Base-by-base conservation (phyloP, 1,140 invertebrate genomes). In the Papilio dardanus region DNA sequence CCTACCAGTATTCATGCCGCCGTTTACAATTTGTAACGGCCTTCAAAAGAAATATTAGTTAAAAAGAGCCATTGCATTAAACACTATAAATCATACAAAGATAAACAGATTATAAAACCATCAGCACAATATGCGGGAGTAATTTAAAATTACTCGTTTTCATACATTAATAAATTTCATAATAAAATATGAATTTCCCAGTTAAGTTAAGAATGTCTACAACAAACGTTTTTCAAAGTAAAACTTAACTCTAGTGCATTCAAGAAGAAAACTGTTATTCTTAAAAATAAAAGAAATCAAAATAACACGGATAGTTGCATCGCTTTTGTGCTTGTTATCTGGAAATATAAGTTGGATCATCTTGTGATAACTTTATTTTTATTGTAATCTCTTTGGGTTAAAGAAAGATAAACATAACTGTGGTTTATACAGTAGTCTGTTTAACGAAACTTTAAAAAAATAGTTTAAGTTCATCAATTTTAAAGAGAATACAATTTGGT, bases 91-190 rank as follows among this genome's bases (percentile, higher is more conserved):
- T 46, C 14, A 42, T n/a, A 19, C 2, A 19, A 50, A 50, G 16
- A 50, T 50, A 50, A 50, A 50, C 46, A 50, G 46, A 50, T 50
- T 50, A 50, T 50, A 50, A 50, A 50, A 50, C 46, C 19, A 50
- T 50, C 46, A 50, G 19, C 46, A 50, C 46, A 21, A 21, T 46
- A 19, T 19, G 46, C 46, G 46, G 46, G 19, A 50, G 19, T 50
- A 21, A 50, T 50, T 50, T 50, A 8, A 50, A 50, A 42, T 42
- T 42, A 16, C 40, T 42, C 14, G 16, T 33, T 33, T 33, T 33
- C 33, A 7, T 42, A 42, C 16, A 42, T 42, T 42, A 4, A 37
- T 37, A 7, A 3, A 42, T 16, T 42, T 42, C 5, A 42, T 16
- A 16, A 50, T 21, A 50, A 24, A 54, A 54, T 54, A 54, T 3